Conservation (phyloP, 2,113 vertebrate species). For the Nibea albiflora region DNA sequence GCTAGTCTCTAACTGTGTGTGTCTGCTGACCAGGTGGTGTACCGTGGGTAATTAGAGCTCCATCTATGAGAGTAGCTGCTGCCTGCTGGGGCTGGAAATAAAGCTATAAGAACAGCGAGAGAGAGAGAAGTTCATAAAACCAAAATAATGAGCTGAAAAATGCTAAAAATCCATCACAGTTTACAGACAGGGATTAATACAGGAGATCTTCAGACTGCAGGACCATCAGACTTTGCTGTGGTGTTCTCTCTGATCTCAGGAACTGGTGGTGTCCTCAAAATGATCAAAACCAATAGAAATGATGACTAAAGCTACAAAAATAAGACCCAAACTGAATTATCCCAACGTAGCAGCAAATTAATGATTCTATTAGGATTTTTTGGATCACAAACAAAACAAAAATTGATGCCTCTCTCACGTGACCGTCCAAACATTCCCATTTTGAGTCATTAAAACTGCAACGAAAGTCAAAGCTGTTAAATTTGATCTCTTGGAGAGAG, state of each 20-base stretch:
- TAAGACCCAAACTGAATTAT: too few species aligned
- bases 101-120: too few species aligned
- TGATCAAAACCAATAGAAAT: background rate
- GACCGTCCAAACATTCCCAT: background rate
- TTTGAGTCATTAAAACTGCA: background rate
- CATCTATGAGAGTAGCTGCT: too few species aligned
- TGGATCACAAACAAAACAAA: background rate
- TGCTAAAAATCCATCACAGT: too few species aligned
- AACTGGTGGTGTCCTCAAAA: background rate
- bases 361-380: background rate
- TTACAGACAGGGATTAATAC: too few species aligned
- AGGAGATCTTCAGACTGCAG: too few species aligned
- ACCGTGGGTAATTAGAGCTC: too few species aligned
- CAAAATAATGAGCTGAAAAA: too few species aligned
- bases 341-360: background rate
- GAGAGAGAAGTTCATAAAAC: too few species aligned
- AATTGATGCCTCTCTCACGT: background rate
- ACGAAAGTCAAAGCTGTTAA: background rate
- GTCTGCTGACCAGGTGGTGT: too few species aligned
- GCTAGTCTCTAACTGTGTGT: too few species aligned
- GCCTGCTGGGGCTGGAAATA: too few species aligned
- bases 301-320: background rate
- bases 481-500: background rate
- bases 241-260: background rate
- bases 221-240: background rate